Conservation (phyloP, 2,797 vertebrate species). For the Muscicapa comitata region DNA sequence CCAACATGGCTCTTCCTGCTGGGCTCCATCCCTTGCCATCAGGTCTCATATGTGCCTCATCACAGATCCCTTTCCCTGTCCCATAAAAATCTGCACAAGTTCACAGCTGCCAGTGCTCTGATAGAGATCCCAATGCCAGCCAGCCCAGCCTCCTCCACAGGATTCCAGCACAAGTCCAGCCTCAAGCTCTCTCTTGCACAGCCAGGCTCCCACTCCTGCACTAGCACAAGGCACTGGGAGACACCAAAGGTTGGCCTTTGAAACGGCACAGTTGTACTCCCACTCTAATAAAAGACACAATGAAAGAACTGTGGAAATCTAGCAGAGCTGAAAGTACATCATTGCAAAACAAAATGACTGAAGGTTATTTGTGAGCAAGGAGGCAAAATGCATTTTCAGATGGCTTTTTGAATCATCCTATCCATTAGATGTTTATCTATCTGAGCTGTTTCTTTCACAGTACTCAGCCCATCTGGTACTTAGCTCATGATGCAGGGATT, state of each 20-base stretch:
- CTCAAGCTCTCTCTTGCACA: not conserved
- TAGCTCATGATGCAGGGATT: not conserved
- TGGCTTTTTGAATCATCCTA: not conserved
- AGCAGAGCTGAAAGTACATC: not conserved
- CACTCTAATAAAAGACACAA: not conserved
- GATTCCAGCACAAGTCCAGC: not conserved
- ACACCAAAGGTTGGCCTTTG: not conserved
- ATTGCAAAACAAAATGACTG: not conserved
- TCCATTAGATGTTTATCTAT: not conserved
- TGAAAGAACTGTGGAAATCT: not conserved
- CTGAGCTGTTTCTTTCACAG: not conserved
- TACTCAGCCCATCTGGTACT: not conserved
- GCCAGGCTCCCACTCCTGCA: not conserved
- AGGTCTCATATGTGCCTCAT: fast-evolving
- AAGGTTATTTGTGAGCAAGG: not conserved
- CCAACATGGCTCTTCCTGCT: not conserved
- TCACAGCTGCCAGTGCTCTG: not conserved
- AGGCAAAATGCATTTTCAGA: slow-evolving; percentile 1
- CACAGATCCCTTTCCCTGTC: not conserved
- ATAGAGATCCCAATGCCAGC: fast-evolving
- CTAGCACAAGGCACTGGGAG: fast-evolving
- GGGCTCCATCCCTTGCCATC: not conserved
- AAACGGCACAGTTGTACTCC: not conserved
- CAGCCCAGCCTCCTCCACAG: not conserved
- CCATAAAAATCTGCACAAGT: not conserved